Evolutionary conservation across 2,888 invertebrate genomes (phyloP), one percentile per base, ranked within the genome.

Genomic region (Strigamia transsilvanica): DNA sequence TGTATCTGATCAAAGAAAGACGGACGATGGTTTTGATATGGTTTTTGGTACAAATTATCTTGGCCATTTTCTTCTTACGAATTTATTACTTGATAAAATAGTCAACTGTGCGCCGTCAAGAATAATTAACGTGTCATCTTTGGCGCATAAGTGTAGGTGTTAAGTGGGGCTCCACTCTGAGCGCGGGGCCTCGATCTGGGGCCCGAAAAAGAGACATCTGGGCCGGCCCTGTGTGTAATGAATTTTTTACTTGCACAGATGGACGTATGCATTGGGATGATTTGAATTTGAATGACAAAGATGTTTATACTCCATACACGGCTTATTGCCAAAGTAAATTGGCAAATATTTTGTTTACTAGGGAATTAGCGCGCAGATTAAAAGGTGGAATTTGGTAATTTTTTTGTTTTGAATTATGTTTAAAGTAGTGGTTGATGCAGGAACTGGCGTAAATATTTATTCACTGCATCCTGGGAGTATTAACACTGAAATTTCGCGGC

Each of bases 381-480:
- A 73, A 85, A 84, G 86, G 88, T 86, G 1, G 4, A 38, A 38
- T 2, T 13, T 46, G 46, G 38, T 38, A 34, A 46, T 1, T 1
- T 12, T 13, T 73, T 73, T 73, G 10, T 21, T 73, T 9, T 6
- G 38, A 10, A 38, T 38, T 38, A 38, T 38, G 10, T 9, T 38
- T 38, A 5, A 88, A 80, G 86, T 85, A 84, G 38, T 87, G 87
- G 82, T 84, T 88, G 51, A 85, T 86, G 12, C 84, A 85, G 56
- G 32, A 1, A 27, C 73, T 27, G 32, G 32, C 5, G 73, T 73
- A 12, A 73, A 10, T 32, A 27, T 73, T 9, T 89, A 89, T 84
- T 85, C 86, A 18, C 86, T 88, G 4, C 88, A 89, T 84, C 90
- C 90, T 12, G 90, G 90, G 2, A 87, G 88, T 12, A 87, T 88